Evolutionary conservation across 2,888 invertebrate genomes (phyloP), one percentile per base, ranked within the genome.

Genomic region (Stictocephala bisonia): DNA sequence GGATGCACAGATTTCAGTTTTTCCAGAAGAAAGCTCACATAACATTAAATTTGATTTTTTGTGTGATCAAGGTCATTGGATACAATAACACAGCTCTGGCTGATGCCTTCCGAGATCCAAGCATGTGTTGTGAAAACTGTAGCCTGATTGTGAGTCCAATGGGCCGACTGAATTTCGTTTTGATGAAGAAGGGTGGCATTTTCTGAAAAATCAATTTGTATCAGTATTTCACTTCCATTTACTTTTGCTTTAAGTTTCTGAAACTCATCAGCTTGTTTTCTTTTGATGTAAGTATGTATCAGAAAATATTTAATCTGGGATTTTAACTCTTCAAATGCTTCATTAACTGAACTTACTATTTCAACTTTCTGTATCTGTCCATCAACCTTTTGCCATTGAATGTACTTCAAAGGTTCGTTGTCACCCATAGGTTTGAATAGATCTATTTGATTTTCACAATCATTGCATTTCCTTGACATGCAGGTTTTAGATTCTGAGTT

Each of bases 141-240:
- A 40, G 24, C 64, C 18, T 64, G 35, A 13, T 20, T 22, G 64
- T 64, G 64, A 22, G 31, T 22, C 64, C 64, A 64, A 22, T 64
- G 64, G 9, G 64, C 64, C 15, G 40, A 40, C 41, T 64, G 64
- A 27, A 64, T 64, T 15, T 64, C 64, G 18, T 64, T 41, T 35
- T 64, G 35, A 1, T 9, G 7, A 20, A 64, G 24, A 20, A 64
- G 35, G 7, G 9, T 40, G 9, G 64, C 64, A 69, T 69, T 64
- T 41, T 64, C 64, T 3, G 64, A 64, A 18, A 40, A 64, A 22
- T 64, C 64, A 3, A 64, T 7, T 64, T 64, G 64, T n/a, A 64
- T 64, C n/a, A 64, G 35, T 13, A 26, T 53, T 9, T 53, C 3
- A 27, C 26, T 27, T 24, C 53, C 53, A 53, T 53, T 15, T 20